A percentile compares a stretch with the other conserved stretches of the same genome.
Conservation (phyloP, 2,113 vertebrate species). For the Capreolus pygargus region DNA sequence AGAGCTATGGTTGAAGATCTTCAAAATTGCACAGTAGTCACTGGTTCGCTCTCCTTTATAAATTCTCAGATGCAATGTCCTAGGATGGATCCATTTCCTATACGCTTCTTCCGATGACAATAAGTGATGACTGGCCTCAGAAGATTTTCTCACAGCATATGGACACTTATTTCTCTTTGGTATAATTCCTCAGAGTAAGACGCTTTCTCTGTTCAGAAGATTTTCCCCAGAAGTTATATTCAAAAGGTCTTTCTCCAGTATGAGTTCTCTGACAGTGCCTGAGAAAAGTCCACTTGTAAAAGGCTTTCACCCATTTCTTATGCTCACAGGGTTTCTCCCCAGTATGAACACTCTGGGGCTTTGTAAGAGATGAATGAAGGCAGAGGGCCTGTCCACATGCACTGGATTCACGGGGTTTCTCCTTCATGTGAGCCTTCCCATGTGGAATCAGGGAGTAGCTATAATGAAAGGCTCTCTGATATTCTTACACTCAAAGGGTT, state of each 20-base stretch:
- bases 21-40: neutral
- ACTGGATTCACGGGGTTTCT: neutral
- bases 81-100: neutral
- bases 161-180: neutral
- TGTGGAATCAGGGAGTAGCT: neutral
- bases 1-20: neutral
- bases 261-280: neutral
- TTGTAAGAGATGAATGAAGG: neutral
- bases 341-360: rapidly evolving
- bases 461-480: neutral
- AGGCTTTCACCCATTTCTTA: neutral
- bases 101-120: neutral
- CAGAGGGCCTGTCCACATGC: neutral
- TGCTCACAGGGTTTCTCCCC: neutral
- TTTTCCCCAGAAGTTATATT: neutral
- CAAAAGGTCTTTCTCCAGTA: neutral
- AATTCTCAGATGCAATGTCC: neutral
- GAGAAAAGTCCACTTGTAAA: neutral
- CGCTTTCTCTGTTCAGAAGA: neutral
- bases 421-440: neutral
- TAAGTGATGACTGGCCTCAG: neutral
- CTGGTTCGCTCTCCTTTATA: neutral
- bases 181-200: neutral
- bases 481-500: neutral
- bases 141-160: neutral